Conservation (phyloP, 2,113 vertebrate genomes). For the Paedocypris sp. region DNA sequence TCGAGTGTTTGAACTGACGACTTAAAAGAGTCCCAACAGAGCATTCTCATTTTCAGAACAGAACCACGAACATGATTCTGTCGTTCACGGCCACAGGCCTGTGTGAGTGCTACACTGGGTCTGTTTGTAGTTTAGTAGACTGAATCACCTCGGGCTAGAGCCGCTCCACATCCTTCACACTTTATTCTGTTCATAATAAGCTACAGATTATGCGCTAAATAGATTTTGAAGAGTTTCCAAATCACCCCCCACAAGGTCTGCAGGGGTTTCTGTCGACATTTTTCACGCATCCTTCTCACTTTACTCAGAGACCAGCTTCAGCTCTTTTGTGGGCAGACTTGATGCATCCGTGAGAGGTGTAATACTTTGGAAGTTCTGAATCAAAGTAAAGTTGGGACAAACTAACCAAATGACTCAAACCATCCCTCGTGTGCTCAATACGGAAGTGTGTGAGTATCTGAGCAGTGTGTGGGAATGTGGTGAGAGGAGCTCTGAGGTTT, state of each 20-base stretch:
- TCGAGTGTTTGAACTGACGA: slow-evolving; percentile 40
- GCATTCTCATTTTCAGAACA: slow-evolving; percentile 67
- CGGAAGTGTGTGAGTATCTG: slow-evolving; percentile 51
- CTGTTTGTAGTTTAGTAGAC: slow-evolving; percentile 65
- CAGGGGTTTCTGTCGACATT: neutral
- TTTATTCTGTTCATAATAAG: slow-evolving; percentile 55
- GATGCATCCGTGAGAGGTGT: too few relatives aligned
- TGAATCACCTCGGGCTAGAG: slow-evolving; percentile 48
- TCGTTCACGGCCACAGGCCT: slow-evolving; percentile 51
- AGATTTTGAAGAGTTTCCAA: slow-evolving; percentile 32
- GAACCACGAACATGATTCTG: slow-evolving; percentile 56
- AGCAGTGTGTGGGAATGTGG: slow-evolving; percentile 55
- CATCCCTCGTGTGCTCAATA: slow-evolving; percentile 52
- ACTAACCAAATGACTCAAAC: too few relatives aligned
- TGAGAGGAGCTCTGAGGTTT: slow-evolving; percentile 42
- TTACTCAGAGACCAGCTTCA: too few relatives aligned
- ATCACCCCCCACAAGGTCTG: slow-evolving; percentile 10
- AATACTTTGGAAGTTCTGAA: too few relatives aligned
- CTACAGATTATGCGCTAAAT: slow-evolving; percentile 47
- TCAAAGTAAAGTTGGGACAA: too few relatives aligned
- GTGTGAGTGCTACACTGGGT: slow-evolving; percentile 55
- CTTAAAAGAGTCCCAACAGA: slow-evolving; percentile 62
- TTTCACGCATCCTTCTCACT: neutral
- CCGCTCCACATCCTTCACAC: slow-evolving; percentile 62
- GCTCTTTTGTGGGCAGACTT: too few relatives aligned